Percentiles rank a stretch among this genome's conserved stretches.
Conservation (phyloP, 92 coral and sea anemone genomes). For the Porites divaricata region DNA sequence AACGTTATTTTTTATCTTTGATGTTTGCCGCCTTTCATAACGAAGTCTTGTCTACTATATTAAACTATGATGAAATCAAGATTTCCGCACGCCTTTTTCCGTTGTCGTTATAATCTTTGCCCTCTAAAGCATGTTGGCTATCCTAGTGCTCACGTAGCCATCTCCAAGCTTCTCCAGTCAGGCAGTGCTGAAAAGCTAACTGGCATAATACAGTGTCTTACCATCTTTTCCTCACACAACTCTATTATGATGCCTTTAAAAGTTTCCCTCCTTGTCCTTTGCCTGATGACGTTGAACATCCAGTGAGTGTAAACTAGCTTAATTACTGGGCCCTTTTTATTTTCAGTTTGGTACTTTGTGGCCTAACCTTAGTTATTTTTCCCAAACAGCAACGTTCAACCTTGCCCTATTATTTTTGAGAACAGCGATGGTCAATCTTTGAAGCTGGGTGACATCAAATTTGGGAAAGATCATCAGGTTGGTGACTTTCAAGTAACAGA, state of each 20-base stretch:
- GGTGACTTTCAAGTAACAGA: background rate
- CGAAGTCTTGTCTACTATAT: too few species aligned
- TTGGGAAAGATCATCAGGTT: background rate
- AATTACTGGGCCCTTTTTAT: background rate
- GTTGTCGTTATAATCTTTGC: too few species aligned
- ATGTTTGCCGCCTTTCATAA: too few species aligned
- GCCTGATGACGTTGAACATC: background rate
- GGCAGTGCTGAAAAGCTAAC: too few species aligned
- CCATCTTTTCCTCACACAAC: background rate
- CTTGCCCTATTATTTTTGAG: slow-evolving; percentile 1
- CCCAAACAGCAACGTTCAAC: background rate
- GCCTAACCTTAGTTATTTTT: background rate
- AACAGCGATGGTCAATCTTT: background rate
- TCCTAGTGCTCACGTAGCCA: too few species aligned
- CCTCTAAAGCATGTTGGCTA: too few species aligned
- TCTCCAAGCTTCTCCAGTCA: too few species aligned
- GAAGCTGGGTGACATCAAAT: slow-evolving; percentile 6
- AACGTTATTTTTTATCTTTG: too few species aligned
- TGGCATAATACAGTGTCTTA: too few species aligned
- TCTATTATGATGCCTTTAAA: background rate
- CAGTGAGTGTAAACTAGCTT: background rate
- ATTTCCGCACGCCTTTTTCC: too few species aligned
- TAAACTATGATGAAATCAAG: too few species aligned
- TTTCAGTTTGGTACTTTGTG: background rate
- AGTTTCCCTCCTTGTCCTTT: background rate